Evolutionary conservation across 1,140 invertebrate species (phyloP).

Genomic region (Drosophila erecta): DNA sequence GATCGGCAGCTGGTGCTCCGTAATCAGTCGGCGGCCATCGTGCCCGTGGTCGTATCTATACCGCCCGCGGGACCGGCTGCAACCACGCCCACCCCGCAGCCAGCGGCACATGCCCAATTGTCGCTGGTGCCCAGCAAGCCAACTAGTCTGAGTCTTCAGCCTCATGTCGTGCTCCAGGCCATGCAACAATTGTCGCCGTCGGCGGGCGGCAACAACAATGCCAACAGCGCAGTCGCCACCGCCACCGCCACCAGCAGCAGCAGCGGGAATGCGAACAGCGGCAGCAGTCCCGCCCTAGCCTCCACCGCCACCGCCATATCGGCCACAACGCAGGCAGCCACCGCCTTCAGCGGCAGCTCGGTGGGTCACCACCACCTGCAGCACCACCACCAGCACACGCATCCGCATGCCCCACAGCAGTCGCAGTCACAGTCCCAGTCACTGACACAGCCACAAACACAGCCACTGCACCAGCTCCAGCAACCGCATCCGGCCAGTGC

Average conservation of each 20-base stretch:
- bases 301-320: conserved; percentile 68
- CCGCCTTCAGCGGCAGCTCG: conserved; percentile 69
- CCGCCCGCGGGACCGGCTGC: background rate
- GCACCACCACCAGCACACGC: conserved; percentile 42
- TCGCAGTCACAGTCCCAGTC: no score
- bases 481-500: conserved; percentile 8
- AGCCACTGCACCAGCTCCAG: conserved; percentile 2
- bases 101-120: background rate
- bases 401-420: conserved; percentile 10
- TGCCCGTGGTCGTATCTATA: conserved; percentile 24
- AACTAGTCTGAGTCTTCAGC: conserved; percentile 47
- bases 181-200: conserved; percentile 40
- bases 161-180: conserved; percentile 20
- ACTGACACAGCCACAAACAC: no score
- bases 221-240: background rate
- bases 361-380: conserved; percentile 57
- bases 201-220: conserved; percentile 34
- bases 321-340: conserved; percentile 74
- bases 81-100: background rate
- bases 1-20: conserved; percentile 62
- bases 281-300: conserved; percentile 54
- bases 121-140: conserved; percentile 31
- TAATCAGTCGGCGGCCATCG: conserved; percentile 33
- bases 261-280: conserved; percentile 41
- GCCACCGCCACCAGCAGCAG: conserved; percentile 19